A percentile compares a stretch with the other conserved stretches of the same genome.
These are phyloP conservation scores for Cryptoprocta ferox DNA, from an alignment of 2,797 vertebrate genomes.

Conservation along the genomic window DNA sequence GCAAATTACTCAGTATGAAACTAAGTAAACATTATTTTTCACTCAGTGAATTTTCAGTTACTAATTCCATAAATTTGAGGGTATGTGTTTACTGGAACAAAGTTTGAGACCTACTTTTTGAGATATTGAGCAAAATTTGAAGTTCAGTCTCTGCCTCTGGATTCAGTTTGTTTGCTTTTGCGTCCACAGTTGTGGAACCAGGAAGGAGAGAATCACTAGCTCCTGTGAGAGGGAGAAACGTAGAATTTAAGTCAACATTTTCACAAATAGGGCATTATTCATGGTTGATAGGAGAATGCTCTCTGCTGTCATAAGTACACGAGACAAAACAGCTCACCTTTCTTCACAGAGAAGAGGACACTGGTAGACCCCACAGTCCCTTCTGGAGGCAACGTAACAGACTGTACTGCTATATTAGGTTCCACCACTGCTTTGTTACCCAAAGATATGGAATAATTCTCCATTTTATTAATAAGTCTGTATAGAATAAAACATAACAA, in stretches of 20 bases:
- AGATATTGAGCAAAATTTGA: conserved; percentile 80
- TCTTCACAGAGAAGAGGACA: conserved; percentile 75
- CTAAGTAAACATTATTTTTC: neutral
- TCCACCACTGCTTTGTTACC: conserved; percentile 51
- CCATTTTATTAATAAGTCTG: conserved; percentile 76
- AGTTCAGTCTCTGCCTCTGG: conserved; percentile 72
- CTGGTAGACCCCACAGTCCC: neutral
- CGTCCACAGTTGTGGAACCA: conserved; percentile 19
- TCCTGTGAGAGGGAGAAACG: conserved; percentile 25
- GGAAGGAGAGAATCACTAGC: conserved; percentile 47
- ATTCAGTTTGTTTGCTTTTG: conserved; percentile 19
- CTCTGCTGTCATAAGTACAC: neutral
- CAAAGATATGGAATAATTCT: conserved; percentile 77
- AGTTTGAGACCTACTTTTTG: conserved; percentile 61
- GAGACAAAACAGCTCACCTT: conserved; percentile 63
- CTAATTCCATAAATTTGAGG: neutral
- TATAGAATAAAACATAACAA: conserved; percentile 39
- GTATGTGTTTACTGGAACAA: neutral
- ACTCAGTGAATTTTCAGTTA: neutral
- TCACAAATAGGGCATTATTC: neutral
- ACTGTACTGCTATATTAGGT: conserved; percentile 71
- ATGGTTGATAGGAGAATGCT: neutral
- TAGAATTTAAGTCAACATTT: neutral
- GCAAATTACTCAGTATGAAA: conserved; percentile 11
- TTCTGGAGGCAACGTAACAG: neutral